Conservation (phyloP, 2,113 vertebrate species). For the Anas platyrhynchos region DNA sequence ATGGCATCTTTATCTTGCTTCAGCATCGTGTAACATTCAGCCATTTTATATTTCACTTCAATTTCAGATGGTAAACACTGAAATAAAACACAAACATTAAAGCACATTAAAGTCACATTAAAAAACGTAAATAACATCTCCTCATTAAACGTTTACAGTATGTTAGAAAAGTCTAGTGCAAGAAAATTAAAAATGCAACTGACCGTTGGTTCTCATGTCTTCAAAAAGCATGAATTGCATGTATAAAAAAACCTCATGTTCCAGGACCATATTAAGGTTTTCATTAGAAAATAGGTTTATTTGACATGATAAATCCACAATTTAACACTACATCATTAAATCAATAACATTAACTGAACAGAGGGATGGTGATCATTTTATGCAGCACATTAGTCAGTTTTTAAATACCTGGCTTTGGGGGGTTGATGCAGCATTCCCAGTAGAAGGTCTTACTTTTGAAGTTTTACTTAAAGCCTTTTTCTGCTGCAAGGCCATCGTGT, state of each 20-base stretch:
- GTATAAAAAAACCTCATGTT: neutral
- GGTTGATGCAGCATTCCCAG: constrained; percentile 88
- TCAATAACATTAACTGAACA: neutral
- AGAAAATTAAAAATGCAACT: neutral
- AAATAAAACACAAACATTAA: neutral
- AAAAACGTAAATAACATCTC: neutral
- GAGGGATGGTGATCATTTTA: neutral
- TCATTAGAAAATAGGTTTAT: neutral
- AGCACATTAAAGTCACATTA: neutral
- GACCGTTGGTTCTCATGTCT: neutral
- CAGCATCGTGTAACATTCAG: constrained; percentile 96
- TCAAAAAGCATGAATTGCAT: neutral
- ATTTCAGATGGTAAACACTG: constrained; percentile 97
- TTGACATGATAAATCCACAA: neutral
- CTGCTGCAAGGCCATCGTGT: constrained; percentile 96
- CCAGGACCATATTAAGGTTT: neutral
- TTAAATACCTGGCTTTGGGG: constrained; percentile 89
- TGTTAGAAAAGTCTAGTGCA: neutral
- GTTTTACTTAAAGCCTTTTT: constrained; percentile 98
- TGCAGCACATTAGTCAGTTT: neutral
- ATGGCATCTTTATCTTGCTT: constrained; percentile 98
- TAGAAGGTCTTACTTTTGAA: constrained; percentile 95
- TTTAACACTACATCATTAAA: neutral
- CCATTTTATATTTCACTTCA: constrained; percentile 98
- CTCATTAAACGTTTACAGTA: neutral